Percentiles rank a stretch among this genome's conserved stretches.
Evolutionary conservation across 2,888 invertebrate species (phyloP).

Genomic region (Sipha maydis): DNA sequence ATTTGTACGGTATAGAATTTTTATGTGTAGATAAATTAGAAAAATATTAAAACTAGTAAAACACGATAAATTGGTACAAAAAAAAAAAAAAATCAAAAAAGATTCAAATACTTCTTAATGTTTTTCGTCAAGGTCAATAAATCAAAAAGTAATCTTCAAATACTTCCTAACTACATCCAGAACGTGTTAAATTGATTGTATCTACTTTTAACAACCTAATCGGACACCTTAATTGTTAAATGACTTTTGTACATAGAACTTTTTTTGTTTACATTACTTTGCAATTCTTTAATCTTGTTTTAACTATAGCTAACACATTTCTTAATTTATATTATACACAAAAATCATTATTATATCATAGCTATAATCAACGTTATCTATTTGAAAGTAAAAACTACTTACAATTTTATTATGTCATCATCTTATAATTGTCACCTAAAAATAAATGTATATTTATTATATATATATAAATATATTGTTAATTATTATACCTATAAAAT

Average conservation of each 20-base stretch:
- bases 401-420: neutral
- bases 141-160: neutral
- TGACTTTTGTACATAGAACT: conserved; percentile 25
- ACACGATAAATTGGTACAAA: neutral
- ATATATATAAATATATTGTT: conserved; percentile 19
- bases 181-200: neutral
- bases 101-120: neutral
- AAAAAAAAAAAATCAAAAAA: neutral
- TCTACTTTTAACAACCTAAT: neutral
- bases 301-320: conserved; percentile 43
- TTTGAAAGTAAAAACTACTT: conserved; percentile 16
- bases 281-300: conserved; percentile 41
- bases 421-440: conserved; percentile 41
- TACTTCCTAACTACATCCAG: neutral
- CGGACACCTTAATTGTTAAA: neutral
- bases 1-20: neutral
- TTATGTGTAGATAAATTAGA: neutral
- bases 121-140: too few relatives aligned
- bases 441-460: neutral
- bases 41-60: too few relatives aligned
- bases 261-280: conserved; percentile 32
- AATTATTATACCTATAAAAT: conserved; percentile 26
- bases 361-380: conserved; percentile 36
- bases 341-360: conserved; percentile 16
- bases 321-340: conserved; percentile 37